These are phyloP conservation scores for Heterodera filipjevi DNA, from an alignment of 2,888 invertebrate species.

Conservation along the genomic window DNA sequence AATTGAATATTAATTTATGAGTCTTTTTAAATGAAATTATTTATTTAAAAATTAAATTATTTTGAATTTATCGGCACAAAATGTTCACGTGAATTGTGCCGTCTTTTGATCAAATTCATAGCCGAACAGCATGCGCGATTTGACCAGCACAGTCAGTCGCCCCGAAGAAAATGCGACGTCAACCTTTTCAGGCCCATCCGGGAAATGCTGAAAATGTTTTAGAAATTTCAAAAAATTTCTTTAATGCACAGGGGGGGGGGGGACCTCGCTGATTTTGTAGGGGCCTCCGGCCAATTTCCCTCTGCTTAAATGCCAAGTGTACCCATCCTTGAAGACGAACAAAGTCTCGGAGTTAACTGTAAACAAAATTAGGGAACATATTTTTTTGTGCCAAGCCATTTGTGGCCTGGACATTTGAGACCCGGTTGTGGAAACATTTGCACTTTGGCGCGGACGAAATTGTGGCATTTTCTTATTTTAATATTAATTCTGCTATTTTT, in stretches of 20 bases:
- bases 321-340: constrained; percentile 48
- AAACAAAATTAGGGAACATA: constrained; percentile 45
- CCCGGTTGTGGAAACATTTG: too few species aligned
- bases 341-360: constrained; percentile 46
- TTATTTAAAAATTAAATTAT: neutral
- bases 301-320: constrained; percentile 44
- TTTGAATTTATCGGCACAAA: neutral
- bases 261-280: constrained; percentile 45
- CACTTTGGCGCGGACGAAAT: too few species aligned
- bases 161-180: constrained; percentile 55
- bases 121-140: constrained; percentile 56
- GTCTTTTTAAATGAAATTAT: too few species aligned
- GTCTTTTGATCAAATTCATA: constrained; percentile 49
- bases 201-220: constrained; percentile 46
- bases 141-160: constrained; percentile 48
- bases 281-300: constrained; percentile 46
- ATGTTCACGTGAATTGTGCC: constrained; percentile 29
- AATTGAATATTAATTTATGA: too few species aligned
- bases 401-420: too few species aligned
- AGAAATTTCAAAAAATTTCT: neutral
- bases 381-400: too few species aligned
- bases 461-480: too few species aligned
- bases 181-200: constrained; percentile 53
- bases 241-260: too few species aligned
- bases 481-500: neutral